Conservation (phyloP, 2,888 invertebrate genomes). For the Zhuqinia jingwanae region DNA sequence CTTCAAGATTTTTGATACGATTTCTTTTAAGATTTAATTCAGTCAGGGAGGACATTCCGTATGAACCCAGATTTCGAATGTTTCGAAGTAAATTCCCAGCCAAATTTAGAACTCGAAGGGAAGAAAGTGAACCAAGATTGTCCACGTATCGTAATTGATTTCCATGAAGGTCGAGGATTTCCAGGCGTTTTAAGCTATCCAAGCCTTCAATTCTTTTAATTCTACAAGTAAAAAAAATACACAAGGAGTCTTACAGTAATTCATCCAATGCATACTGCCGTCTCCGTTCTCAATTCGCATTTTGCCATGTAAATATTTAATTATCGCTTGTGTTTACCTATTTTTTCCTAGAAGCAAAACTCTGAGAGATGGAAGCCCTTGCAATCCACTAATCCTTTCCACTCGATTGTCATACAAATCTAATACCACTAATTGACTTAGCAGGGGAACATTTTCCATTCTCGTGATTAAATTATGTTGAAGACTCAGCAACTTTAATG, state of each 20-base stretch:
- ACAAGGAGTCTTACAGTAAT: not conserved
- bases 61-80: conserved; percentile 89
- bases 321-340: conserved; percentile 83
- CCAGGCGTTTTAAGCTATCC: conserved; percentile 87
- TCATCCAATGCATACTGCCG: no score
- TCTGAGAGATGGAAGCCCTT: conserved; percentile 88
- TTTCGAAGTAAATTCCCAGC: conserved; percentile 94
- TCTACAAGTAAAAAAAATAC: conserved; percentile 82
- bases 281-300: no score
- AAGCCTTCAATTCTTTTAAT: conserved; percentile 90
- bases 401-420: conserved; percentile 98
- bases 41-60: conserved; percentile 88
- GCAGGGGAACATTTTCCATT: conserved; percentile 84
- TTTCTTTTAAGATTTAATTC: conserved; percentile 95
- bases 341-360: conserved; percentile 96
- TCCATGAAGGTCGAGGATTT: conserved; percentile 96
- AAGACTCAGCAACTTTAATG: conserved; percentile 86
- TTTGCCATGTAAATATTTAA: not conserved
- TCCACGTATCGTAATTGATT: conserved; percentile 90
- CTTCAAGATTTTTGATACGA: conserved; percentile 88
- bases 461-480: conserved; percentile 94
- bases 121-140: conserved; percentile 86
- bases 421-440: conserved; percentile 92
- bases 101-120: conserved; percentile 94
- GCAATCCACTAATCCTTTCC: conserved; percentile 90